Evolutionary conservation across 2,888 invertebrate genomes (phyloP), one percentile per base, ranked within the genome.

Genomic region (Tiphia femorata): DNA sequence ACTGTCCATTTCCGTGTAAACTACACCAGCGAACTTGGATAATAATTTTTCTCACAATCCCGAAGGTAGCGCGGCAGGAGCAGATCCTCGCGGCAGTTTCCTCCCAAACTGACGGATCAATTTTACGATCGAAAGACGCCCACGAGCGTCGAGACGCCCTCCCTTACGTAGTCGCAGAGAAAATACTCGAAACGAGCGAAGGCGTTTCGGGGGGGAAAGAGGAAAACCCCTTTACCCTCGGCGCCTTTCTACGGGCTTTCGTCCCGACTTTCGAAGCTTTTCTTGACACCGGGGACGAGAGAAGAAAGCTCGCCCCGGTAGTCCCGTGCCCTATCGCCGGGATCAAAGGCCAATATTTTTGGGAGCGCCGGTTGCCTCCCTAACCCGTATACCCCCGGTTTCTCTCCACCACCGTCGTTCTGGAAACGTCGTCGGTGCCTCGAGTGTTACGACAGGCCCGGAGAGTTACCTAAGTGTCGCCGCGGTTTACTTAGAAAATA

Each of bases 331-430:
- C 37, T 48, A 48, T 48, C 47, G 38, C 16, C 38, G 27, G 37
- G 47, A 48, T 64, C 64, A 35, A 50, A 51, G 56, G 30, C 12
- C 55, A 64, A 56, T 59, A 64, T 62, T 56, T 64, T 62, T 33
- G 41, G 38, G 40, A 5, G n/a, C n/a, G n/a, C 12, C 8, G 20
- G 19, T 12, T 8, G n/a, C 12, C 33, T 20, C 21, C 20, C 7
- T 10, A 21, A 1, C 2, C n/a, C 20, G 2, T 37, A 2, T 10
- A 6, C 16, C 27, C 16, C 10, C 25, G 10, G 16, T 10, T 2
- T 16, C 27, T 42, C 16, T 16, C 27, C n/a, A 4, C 21, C 8
- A 20, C 41, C 21, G 38, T 19, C 19, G 19, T 40, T 21, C 21
- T 20, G n/a, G 20, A 21, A 19, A 12, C n/a, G 21, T n/a, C n/a